Conservation (phyloP, 1,140 invertebrate genomes). For the Agraylea sexmaculata region DNA sequence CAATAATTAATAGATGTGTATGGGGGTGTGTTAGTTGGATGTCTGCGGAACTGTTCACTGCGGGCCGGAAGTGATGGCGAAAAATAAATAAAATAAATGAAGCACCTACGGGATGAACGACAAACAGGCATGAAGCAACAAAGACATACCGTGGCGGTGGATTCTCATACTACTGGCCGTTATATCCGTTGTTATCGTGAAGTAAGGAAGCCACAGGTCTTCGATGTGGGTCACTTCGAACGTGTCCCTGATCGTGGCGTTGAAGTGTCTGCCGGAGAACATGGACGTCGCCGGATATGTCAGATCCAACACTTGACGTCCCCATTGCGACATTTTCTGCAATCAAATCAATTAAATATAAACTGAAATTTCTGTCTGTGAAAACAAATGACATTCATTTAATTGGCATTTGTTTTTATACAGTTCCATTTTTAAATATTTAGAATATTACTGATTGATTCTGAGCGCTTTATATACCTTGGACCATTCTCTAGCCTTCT, state of each 20-base stretch:
- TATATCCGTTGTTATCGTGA: conserved; percentile 97
- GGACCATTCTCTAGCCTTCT: conserved; percentile 91
- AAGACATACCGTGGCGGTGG: conserved; percentile 81
- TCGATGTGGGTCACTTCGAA: conserved; percentile 92
- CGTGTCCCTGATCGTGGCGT: conserved; percentile 76
- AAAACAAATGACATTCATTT: background rate
- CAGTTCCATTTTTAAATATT: background rate
- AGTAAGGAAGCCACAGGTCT: conserved; percentile 96
- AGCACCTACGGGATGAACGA: too few relatives aligned
- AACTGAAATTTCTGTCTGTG: conserved; percentile 1
- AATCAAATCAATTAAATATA: conserved; percentile 23
- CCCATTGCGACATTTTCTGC: conserved; percentile 95
- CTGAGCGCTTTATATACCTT: too few relatives aligned
- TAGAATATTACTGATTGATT: conserved; percentile 4
- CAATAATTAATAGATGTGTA: too few relatives aligned
- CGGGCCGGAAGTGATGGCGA: too few relatives aligned
- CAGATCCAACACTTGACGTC: conserved; percentile 84
- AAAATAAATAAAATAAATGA: too few relatives aligned
- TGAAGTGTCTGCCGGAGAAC: conserved; percentile 91
- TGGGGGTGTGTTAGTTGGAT: too few relatives aligned
- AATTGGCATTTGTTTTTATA: background rate
- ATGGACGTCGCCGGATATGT: conserved; percentile 95
- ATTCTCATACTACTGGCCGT: conserved; percentile 88
- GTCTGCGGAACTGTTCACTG: too few relatives aligned
- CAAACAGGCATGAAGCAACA: too few relatives aligned